Percentiles rank a stretch among this genome's conserved stretches.
Evolutionary conservation across 1,140 invertebrate species (phyloP).

Genomic region (Octopus sinensis): DNA sequence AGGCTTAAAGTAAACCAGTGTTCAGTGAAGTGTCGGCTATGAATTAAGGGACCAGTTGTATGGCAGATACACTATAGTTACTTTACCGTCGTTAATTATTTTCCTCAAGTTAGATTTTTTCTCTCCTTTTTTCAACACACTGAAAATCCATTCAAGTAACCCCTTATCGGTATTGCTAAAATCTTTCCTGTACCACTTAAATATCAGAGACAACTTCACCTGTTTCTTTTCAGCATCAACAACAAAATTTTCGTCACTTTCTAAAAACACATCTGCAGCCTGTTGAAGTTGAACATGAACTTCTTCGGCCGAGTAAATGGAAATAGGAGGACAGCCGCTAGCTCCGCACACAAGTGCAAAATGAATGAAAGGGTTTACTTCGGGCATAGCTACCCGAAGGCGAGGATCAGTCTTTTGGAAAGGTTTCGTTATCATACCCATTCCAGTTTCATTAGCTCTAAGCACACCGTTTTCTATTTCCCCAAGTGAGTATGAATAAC

Average conservation of each 20-base stretch:
- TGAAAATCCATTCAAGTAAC: conserved; percentile 55
- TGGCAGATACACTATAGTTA: conserved; percentile 49
- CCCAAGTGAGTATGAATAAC: conserved; percentile 56
- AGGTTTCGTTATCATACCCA: conserved; percentile 57
- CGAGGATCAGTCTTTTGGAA: conserved; percentile 56
- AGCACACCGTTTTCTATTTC: conserved; percentile 61
- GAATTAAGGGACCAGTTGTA: conserved; percentile 58
- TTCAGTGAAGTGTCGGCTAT: not conserved
- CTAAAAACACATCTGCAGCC: conserved; percentile 50
- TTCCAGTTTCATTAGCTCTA: conserved; percentile 56
- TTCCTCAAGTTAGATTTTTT: conserved; percentile 49
- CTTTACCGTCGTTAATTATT: conserved; percentile 45
- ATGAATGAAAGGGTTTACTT: conserved; percentile 57
- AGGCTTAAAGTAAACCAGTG: no score
- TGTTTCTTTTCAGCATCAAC: conserved; percentile 50
- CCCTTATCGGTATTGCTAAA: conserved; percentile 56
- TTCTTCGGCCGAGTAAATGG: conserved; percentile 56
- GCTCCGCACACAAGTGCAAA: conserved; percentile 59
- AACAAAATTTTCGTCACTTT: conserved; percentile 48
- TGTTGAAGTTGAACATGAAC: conserved; percentile 40
- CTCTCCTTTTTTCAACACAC: conserved; percentile 43
- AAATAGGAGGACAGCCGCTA: conserved; percentile 57
- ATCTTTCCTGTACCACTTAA: conserved; percentile 58
- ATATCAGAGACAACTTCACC: conserved; percentile 53
- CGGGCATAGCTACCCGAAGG: conserved; percentile 49